A percentile compares a stretch with the other conserved stretches of the same genome.
These are phyloP conservation scores for Homalodisca vitripennis DNA, from an alignment of 1,140 invertebrate species.

Conservation along the genomic window DNA sequence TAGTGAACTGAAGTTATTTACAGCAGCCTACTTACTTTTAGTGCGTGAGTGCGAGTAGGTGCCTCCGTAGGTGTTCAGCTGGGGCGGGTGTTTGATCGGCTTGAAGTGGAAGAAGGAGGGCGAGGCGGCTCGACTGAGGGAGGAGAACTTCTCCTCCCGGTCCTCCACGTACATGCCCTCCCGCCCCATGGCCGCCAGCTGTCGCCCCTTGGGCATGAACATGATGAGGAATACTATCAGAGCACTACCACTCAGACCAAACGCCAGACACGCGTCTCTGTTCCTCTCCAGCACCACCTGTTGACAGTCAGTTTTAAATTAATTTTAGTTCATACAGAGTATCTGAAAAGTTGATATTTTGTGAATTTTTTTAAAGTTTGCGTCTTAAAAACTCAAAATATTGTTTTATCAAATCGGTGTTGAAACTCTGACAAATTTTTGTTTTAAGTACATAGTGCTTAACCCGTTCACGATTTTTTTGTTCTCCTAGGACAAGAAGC, in stretches of 20 bases:
- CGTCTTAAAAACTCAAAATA: too few relatives aligned
- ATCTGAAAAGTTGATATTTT: too few relatives aligned
- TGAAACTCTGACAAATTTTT: too few relatives aligned
- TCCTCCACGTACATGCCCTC: slow-evolving; percentile 77
- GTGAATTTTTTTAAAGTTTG: too few relatives aligned
- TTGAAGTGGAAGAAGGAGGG: slow-evolving; percentile 91
- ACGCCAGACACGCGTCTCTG: slow-evolving; percentile 84
- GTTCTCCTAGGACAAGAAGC: too few relatives aligned
- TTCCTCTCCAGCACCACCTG: slow-evolving; percentile 67
- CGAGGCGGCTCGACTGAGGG: slow-evolving; percentile 71
- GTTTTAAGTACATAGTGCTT: too few relatives aligned
- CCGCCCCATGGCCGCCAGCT: slow-evolving; percentile 84
- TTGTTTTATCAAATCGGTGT: too few relatives aligned
- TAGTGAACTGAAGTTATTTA: background rate
- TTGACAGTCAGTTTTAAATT: too few relatives aligned
- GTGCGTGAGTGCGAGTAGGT: slow-evolving; percentile 27
- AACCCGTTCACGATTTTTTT: too few relatives aligned
- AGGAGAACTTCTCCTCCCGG: slow-evolving; percentile 71
- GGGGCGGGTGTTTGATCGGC: slow-evolving; percentile 56
- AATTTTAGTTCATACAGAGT: too few relatives aligned
- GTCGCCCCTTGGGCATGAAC: slow-evolving; percentile 92
- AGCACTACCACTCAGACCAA: slow-evolving; percentile 79
- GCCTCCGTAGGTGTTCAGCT: slow-evolving; percentile 39
- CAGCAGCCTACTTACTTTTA: slow-evolving; percentile 21
- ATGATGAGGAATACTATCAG: slow-evolving; percentile 85